Percentiles rank a stretch among this genome's conserved stretches.
phyloP scores from a whole-genome alignment of 2,888 invertebrate genomes.

The Chrysotoxum bicinctum region DNA sequence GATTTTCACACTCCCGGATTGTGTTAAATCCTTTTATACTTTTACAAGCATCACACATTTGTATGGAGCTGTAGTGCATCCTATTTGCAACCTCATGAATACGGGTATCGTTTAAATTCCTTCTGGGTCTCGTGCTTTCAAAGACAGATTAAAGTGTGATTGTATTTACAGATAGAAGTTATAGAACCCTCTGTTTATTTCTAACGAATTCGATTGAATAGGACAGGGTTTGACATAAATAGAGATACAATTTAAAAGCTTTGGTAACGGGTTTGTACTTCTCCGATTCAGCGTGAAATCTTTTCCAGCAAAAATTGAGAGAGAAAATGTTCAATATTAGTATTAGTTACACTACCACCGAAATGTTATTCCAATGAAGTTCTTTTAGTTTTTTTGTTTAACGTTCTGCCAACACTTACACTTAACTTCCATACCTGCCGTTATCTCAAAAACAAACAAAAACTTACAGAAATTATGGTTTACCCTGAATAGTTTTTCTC shows the following conservation, averaged over 20 bases:
- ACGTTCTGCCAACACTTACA: too few relatives aligned
- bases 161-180: neutral
- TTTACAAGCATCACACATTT: neutral
- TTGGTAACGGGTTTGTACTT: neutral
- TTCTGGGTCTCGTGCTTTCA: neutral
- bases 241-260: neutral
- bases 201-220: neutral
- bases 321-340: too few relatives aligned
- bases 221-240: neutral
- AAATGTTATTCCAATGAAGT: too few relatives aligned
- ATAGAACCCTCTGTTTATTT: neutral
- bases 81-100: neutral
- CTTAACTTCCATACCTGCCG: too few relatives aligned
- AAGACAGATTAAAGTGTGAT: neutral
- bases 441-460: too few relatives aligned
- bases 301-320: too few relatives aligned
- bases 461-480: too few relatives aligned
- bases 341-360: too few relatives aligned
- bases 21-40: neutral
- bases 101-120: neutral
- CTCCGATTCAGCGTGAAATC: neutral
- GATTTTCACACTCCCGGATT: neutral
- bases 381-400: too few relatives aligned
- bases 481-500: too few relatives aligned
- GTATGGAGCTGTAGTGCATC: neutral